Percentiles rank a stretch among this genome's conserved stretches.
Evolutionary conservation across 2,113 vertebrate species (phyloP).

Genomic region (Ondatra zibethicus): DNA sequence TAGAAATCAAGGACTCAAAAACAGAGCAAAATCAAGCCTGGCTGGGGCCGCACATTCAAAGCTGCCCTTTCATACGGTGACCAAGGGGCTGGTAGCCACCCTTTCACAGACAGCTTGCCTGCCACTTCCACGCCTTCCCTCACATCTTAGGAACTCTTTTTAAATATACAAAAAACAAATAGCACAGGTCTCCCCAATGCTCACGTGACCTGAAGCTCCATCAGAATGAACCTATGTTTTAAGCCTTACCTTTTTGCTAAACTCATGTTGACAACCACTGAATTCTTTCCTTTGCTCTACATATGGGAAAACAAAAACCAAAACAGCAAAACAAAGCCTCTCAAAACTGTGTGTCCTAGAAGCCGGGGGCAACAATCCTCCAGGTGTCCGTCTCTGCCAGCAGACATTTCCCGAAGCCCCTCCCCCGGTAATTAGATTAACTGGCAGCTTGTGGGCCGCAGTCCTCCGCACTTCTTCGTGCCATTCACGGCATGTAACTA

Average conservation of each 20-base stretch:
- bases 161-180: slow-evolving; percentile 50
- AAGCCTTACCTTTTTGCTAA: slow-evolving; percentile 87
- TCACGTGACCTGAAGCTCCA: slow-evolving; percentile 84
- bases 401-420: slow-evolving; percentile 84
- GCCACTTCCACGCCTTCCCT: slow-evolving; percentile 14
- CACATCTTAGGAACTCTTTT: slow-evolving; percentile 46
- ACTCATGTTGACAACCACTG: slow-evolving; percentile 96
- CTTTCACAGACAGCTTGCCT: slow-evolving; percentile 34
- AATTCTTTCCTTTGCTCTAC: slow-evolving; percentile 85
- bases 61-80: slow-evolving; percentile 85
- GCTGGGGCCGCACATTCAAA: slow-evolving; percentile 85
- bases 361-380: slow-evolving; percentile 91
- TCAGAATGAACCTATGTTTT: slow-evolving; percentile 86
- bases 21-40: slow-evolving; percentile 87
- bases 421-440: slow-evolving; percentile 91
- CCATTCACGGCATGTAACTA: slow-evolving; percentile 56
- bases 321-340: background rate
- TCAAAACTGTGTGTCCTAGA: slow-evolving; percentile 91
- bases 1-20: slow-evolving; percentile 75
- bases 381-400: slow-evolving; percentile 89
- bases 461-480: background rate
- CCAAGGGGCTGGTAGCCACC: slow-evolving; percentile 55
- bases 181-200: slow-evolving; percentile 77
- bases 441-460: slow-evolving; percentile 70
- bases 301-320: slow-evolving; percentile 78